These are phyloP conservation scores for Coenonympha glycerion DNA, from an alignment of 2,888 invertebrate genomes.

Conservation along the genomic window DNA sequence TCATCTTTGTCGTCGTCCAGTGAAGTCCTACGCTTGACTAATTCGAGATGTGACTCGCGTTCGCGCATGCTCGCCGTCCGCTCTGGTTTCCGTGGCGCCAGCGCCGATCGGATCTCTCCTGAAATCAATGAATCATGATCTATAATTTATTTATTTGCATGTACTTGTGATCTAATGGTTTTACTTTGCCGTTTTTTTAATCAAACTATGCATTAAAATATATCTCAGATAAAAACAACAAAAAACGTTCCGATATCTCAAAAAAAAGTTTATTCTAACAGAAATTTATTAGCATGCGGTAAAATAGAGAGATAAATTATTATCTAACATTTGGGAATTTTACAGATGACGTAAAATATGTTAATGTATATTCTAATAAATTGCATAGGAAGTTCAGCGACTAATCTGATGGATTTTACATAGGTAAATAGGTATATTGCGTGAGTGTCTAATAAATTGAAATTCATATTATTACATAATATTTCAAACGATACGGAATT, in stretches of 20 bases:
- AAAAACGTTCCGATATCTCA: too few relatives aligned
- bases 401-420: neutral
- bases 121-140: slow-evolving; percentile 33
- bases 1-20: slow-evolving; percentile 75
- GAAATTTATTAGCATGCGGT: too few relatives aligned
- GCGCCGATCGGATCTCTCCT: slow-evolving; percentile 88
- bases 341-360: neutral
- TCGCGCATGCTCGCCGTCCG: slow-evolving; percentile 91
- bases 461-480: neutral
- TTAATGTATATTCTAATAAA: too few relatives aligned
- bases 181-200: neutral
- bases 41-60: slow-evolving; percentile 80
- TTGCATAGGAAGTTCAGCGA: neutral
- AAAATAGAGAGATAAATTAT: too few relatives aligned
- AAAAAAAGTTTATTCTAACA: too few relatives aligned
- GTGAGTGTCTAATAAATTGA: neutral
- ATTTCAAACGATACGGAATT: neutral
- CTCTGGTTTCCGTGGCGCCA: slow-evolving; percentile 89
- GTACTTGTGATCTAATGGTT: neutral
- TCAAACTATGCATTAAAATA: too few relatives aligned
- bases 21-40: slow-evolving; percentile 68
- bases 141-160: slow-evolving; percentile 16
- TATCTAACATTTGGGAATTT: too few relatives aligned
- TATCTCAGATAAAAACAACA: too few relatives aligned
- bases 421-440: neutral